Conservation (phyloP, 1,140 invertebrate genomes). For the Thaumetopoea pityocampa region DNA sequence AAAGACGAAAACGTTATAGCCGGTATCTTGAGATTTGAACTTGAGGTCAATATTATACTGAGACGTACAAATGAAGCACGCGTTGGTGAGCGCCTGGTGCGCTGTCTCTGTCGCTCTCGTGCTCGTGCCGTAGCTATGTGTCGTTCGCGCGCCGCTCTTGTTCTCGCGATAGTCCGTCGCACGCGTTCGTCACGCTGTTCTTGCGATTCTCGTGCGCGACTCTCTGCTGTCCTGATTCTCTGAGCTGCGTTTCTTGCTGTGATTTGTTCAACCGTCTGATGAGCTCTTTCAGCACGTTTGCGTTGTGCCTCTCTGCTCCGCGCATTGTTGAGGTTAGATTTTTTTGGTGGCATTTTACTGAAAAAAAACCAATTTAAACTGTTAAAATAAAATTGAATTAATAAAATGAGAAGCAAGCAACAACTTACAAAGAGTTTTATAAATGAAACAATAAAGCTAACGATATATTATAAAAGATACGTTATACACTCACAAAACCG, state of each 20-base stretch:
- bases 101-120: constrained; percentile 46
- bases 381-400: too few species aligned
- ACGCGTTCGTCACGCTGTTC: constrained; percentile 37
- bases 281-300: constrained; percentile 37
- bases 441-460: too few species aligned
- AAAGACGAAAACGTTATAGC: too few species aligned
- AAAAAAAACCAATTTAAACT: too few species aligned
- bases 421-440: too few species aligned
- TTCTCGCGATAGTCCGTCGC: constrained; percentile 32
- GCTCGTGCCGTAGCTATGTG: constrained; percentile 30
- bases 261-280: constrained; percentile 29
- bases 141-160: constrained; percentile 33
- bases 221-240: constrained; percentile 29
- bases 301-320: constrained; percentile 36
- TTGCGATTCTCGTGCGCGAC: constrained; percentile 34
- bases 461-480: too few species aligned
- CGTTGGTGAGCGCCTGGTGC: constrained; percentile 45
- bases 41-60: constrained; percentile 51
- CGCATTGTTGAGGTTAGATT: too few species aligned
- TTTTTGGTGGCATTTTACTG: too few species aligned
- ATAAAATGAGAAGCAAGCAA: too few species aligned
- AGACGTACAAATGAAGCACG: constrained; percentile 47
- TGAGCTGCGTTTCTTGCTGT: constrained; percentile 38
- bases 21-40: too few species aligned
- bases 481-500: too few species aligned